Percentiles rank a stretch among this genome's conserved stretches.
Evolutionary conservation across 2,797 vertebrate genomes (phyloP).

Genomic region (Staurois parvus): DNA sequence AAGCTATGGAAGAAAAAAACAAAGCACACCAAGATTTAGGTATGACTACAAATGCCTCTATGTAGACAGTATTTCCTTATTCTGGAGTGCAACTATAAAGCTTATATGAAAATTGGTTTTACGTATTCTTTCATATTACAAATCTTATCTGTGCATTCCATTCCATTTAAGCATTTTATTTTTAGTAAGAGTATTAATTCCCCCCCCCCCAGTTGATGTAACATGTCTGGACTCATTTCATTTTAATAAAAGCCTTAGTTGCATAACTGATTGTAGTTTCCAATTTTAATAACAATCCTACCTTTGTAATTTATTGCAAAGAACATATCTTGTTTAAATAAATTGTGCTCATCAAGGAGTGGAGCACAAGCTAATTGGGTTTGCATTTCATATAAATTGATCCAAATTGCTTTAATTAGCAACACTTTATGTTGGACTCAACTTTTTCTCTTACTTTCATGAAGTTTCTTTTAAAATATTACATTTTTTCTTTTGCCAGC

Average conservation of each 20-base stretch:
- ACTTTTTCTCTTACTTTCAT: neutral
- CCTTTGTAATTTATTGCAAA: constrained; percentile 24
- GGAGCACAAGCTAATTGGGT: constrained; percentile 29
- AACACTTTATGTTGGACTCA: constrained; percentile 15
- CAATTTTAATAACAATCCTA: constrained; percentile 22
- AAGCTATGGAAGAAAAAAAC: too few species aligned
- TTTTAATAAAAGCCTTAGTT: neutral
- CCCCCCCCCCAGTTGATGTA: neutral
- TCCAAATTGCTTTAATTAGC: constrained; percentile 42
- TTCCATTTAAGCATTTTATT: neutral
- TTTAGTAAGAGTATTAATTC: neutral
- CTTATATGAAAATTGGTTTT: too few species aligned
- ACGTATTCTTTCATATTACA: too few species aligned
- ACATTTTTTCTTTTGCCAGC: constrained; percentile 33
- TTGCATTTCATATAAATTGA: constrained; percentile 42
- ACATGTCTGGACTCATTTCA: constrained; percentile 3
- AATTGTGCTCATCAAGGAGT: constrained; percentile 19
- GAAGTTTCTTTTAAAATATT: constrained; percentile 37
- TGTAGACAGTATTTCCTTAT: too few species aligned
- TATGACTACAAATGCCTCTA: too few species aligned
- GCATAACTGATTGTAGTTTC: constrained; percentile 1
- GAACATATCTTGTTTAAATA: constrained; percentile 28
- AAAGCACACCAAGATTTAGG: too few species aligned
- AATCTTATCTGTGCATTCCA: neutral
- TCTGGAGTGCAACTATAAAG: too few species aligned